These are phyloP conservation scores for Ptychadena robeensis DNA, from an alignment of 2,797 vertebrate genomes.

Conservation along the genomic window DNA sequence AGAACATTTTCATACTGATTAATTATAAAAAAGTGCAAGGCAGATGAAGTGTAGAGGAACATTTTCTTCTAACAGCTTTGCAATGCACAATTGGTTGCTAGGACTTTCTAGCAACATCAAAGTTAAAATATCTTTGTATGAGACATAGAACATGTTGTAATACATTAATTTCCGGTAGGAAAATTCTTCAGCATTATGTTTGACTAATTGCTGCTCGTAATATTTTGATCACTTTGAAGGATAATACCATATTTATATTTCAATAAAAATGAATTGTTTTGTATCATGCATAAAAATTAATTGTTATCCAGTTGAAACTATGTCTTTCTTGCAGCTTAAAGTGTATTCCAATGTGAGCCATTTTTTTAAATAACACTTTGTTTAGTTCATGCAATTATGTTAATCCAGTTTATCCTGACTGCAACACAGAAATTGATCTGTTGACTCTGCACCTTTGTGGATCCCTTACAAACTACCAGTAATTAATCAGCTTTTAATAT, in stretches of 20 bases:
- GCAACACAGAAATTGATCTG: slow-evolving; percentile 54
- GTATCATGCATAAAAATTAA: slow-evolving; percentile 20
- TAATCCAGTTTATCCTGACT: slow-evolving; percentile 52
- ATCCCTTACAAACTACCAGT: slow-evolving; percentile 49
- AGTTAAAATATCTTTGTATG: slow-evolving; percentile 24
- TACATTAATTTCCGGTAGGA: slow-evolving; percentile 29
- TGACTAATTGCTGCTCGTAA: slow-evolving; percentile 21
- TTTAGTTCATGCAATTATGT: slow-evolving; percentile 55
- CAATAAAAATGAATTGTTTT: slow-evolving; percentile 31
- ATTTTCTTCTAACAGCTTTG: neutral
- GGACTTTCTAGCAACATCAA: slow-evolving; percentile 6
- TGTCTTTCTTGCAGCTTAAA: slow-evolving; percentile 9
- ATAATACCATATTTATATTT: slow-evolving; percentile 45
- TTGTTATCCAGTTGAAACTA: slow-evolving; percentile 40
- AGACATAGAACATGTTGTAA: slow-evolving; percentile 13
- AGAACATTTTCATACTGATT: neutral
- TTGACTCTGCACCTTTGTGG: slow-evolving; percentile 57
- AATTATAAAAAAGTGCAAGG: slow-evolving; percentile 1
- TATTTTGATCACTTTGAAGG: slow-evolving; percentile 50
- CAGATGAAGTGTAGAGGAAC: slow-evolving; percentile 7
- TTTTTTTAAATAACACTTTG: slow-evolving; percentile 51
- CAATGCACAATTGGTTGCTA: slow-evolving; percentile 1
- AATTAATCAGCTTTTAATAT: slow-evolving; percentile 57
- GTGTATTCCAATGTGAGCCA: slow-evolving; percentile 39
- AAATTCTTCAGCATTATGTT: slow-evolving; percentile 7